Evolutionary conservation across 2,888 invertebrate species (phyloP).

Genomic region (Leptopilina drosophilae): DNA sequence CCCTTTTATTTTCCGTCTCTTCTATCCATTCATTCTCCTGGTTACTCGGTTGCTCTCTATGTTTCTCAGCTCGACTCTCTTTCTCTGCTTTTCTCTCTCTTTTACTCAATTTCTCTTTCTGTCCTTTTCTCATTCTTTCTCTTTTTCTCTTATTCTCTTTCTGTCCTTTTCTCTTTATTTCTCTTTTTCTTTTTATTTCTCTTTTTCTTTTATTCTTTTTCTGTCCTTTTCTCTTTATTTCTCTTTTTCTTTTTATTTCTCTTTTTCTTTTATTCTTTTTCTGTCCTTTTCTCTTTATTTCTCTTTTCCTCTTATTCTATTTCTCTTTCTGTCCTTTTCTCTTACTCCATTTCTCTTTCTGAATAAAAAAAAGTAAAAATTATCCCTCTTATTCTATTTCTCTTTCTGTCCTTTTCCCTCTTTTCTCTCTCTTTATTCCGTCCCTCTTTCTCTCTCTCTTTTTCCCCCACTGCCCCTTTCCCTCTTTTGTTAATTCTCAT

Average conservation of each 20-base stretch:
- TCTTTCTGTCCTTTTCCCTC: conserved; percentile 13
- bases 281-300: conserved; percentile 12
- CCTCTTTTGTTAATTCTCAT: background rate
- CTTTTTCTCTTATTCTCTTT: no score
- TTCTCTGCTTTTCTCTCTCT: no score
- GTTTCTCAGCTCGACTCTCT: background rate
- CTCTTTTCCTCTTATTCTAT: conserved; percentile 47
- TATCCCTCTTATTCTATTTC: background rate
- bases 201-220: conserved; percentile 47
- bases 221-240: background rate
- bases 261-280: background rate
- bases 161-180: conserved; percentile 4
- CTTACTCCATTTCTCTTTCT: no score
- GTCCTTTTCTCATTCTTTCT: background rate
- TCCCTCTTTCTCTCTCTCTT: no score
- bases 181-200: conserved; percentile 16
- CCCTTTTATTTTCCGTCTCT: conserved; percentile 22
- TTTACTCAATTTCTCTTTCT: no score
- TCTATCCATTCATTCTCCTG: conserved; percentile 20
- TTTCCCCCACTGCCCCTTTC: no score
- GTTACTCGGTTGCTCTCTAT: conserved; percentile 48
- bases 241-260: background rate
- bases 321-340: background rate
- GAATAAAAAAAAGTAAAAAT: no score
- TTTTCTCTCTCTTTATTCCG: background rate